Evolutionary conservation across 2,888 invertebrate genomes (phyloP), one percentile per base, ranked within the genome.

Genomic region (Polietes domitor): DNA sequence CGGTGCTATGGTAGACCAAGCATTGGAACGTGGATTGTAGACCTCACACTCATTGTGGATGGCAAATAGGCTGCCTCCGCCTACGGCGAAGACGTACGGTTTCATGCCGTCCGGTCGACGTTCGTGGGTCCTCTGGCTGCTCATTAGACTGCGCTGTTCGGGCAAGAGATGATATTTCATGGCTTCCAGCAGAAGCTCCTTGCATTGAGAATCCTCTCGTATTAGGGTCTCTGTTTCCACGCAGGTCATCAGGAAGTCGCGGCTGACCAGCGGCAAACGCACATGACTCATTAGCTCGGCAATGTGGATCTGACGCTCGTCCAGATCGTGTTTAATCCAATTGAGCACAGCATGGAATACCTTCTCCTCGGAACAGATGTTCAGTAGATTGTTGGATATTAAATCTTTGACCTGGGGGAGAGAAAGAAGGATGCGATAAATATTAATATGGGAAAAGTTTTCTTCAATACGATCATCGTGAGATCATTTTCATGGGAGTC

Each of bases 1-100:
- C 0, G 95, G 94, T 0, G 95, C 94, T 24, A 95, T 94, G 0
- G 94, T 92, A 24, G 93, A 92, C 95, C 95, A 95, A 73, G 93
- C 91, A 89, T 95, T 95, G 47, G 93, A 93, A 82, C 94, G 92
- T 2, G 95, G 94, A 89, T 95, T 95, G 90, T 95, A 95, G 15
- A 94, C 94, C 90, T 95, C 95, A 87, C 95, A 95, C 90, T 95
- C 95, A 82, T 94, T 94, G 91, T 95, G 95, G 75, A 95, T 95
- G 58, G 95, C 95, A 89, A 95, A 95, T 24, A 95, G 91, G 75
- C 95, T 95, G 68, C 95, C 95, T 10, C 95, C 95, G 83, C 95
- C 92, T 3, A 92, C 94, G 5, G 95, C 95, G 88, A 95, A 95
- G 37, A 95, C 91, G 87, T 95, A 95, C 0, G 95, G 94, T 87